Conservation (phyloP, 2,797 vertebrate species). For the Cyclopterus lumpus region DNA sequence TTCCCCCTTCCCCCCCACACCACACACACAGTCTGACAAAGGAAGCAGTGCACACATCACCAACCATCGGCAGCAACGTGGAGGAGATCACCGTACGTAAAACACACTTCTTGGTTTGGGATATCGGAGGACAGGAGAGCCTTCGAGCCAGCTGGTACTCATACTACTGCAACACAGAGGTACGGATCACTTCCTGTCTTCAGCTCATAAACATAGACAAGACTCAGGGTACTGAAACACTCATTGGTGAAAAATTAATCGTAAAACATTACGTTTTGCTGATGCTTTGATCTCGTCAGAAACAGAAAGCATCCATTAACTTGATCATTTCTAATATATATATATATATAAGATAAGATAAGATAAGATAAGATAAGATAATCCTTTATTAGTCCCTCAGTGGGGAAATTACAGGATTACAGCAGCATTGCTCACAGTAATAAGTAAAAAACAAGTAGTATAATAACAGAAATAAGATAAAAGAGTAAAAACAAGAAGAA, state of each 20-base stretch:
- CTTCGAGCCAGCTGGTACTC: slow-evolving; percentile 87
- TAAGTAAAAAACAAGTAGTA: too few species aligned
- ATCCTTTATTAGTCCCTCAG: too few species aligned
- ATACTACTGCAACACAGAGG: slow-evolving; percentile 89
- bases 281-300: background rate
- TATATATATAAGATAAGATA: too few species aligned
- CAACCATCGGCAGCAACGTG: slow-evolving; percentile 90
- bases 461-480: too few species aligned
- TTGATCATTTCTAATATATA: background rate
- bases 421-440: too few species aligned
- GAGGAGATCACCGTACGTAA: slow-evolving; percentile 87
- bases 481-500: too few species aligned
- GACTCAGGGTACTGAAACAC: background rate
- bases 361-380: too few species aligned
- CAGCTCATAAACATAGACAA: background rate
- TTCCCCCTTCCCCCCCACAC: background rate
- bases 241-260: background rate
- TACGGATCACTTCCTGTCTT: slow-evolving; percentile 37
- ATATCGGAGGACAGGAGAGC: slow-evolving; percentile 89
- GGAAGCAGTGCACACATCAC: slow-evolving; percentile 87
- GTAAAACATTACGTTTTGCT: background rate
- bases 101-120: slow-evolving; percentile 90
- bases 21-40: slow-evolving; percentile 83
- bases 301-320: background rate
- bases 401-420: too few species aligned